Percentiles rank a stretch among this genome's conserved stretches.
Conservation (phyloP, 2,797 vertebrate genomes). For the Leptodactylus fallax region DNA sequence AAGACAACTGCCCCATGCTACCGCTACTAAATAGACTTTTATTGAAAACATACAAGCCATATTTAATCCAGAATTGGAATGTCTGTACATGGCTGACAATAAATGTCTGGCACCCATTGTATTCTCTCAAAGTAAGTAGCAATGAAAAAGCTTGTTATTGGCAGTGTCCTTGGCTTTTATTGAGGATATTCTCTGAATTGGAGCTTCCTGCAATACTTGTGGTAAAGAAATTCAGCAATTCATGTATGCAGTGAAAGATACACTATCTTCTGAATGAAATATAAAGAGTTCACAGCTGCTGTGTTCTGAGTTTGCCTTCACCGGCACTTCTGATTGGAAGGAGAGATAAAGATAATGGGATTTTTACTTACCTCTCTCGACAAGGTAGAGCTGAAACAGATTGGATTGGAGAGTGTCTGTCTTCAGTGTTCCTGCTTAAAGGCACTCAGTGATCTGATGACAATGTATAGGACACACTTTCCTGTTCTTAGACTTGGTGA, state of each 20-base stretch:
- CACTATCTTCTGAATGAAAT: slow-evolving; percentile 77
- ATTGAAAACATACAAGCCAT: not conserved
- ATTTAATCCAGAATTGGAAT: slow-evolving; percentile 1
- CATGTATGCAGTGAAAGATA: slow-evolving; percentile 60
- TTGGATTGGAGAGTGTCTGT: slow-evolving; percentile 78
- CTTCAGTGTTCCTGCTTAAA: slow-evolving; percentile 75
- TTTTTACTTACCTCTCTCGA: slow-evolving; percentile 74
- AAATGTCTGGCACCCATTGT: not conserved
- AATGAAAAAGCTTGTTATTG: slow-evolving; percentile 37
- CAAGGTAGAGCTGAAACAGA: slow-evolving; percentile 78
- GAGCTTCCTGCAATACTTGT: slow-evolving; percentile 58
- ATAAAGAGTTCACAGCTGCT: slow-evolving; percentile 78
- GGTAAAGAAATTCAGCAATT: slow-evolving; percentile 60
- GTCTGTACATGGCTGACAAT: slow-evolving; percentile 19
- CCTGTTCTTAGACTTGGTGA: slow-evolving; percentile 40
- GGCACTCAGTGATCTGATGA: slow-evolving; percentile 63
- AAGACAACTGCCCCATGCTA: not conserved
- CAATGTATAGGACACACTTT: slow-evolving; percentile 69
- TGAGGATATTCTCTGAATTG: slow-evolving; percentile 56
- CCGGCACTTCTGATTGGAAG: slow-evolving; percentile 75
- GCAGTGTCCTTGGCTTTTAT: slow-evolving; percentile 59
- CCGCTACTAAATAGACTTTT: not conserved
- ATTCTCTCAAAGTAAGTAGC: slow-evolving; percentile 21
- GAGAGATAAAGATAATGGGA: slow-evolving; percentile 88
- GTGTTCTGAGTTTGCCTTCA: slow-evolving; percentile 80